phyloP scores from a whole-genome alignment of 1,140 invertebrate species.

The Ericerus pela region DNA sequence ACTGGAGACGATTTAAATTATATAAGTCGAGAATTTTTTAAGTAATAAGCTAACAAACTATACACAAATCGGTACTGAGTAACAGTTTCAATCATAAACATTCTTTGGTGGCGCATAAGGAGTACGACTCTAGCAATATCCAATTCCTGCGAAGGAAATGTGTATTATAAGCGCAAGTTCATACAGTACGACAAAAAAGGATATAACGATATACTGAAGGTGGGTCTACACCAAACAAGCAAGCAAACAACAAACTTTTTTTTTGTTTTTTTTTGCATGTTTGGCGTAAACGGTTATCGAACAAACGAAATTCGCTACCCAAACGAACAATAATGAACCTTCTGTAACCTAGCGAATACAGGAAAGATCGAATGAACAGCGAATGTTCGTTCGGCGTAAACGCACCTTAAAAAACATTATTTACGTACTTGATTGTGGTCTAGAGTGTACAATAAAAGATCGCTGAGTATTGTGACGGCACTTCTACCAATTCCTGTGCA shows the following conservation, averaged over 20 bases:
- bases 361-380: background rate
- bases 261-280: no score
- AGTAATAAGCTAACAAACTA: slow-evolving; percentile 62
- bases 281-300: no score
- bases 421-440: slow-evolving; percentile 64
- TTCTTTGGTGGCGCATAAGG: slow-evolving; percentile 62
- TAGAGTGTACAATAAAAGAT: slow-evolving; percentile 66
- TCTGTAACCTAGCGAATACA: background rate
- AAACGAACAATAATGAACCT: background rate
- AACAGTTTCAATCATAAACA: slow-evolving; percentile 70
- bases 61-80: slow-evolving; percentile 84
- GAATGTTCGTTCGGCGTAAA: slow-evolving; percentile 5
- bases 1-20: no score
- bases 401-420: background rate
- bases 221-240: no score
- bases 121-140: slow-evolving; percentile 60
- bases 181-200: no score
- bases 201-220: no score
- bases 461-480: slow-evolving; percentile 59
- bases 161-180: no score
- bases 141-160: slow-evolving; percentile 41
- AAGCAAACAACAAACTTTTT: no score
- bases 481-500: slow-evolving; percentile 51
- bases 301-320: background rate
- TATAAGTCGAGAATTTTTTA: slow-evolving; percentile 72